phyloP scores from a whole-genome alignment of 2,888 invertebrate species.

The Drosophila histrio region DNA sequence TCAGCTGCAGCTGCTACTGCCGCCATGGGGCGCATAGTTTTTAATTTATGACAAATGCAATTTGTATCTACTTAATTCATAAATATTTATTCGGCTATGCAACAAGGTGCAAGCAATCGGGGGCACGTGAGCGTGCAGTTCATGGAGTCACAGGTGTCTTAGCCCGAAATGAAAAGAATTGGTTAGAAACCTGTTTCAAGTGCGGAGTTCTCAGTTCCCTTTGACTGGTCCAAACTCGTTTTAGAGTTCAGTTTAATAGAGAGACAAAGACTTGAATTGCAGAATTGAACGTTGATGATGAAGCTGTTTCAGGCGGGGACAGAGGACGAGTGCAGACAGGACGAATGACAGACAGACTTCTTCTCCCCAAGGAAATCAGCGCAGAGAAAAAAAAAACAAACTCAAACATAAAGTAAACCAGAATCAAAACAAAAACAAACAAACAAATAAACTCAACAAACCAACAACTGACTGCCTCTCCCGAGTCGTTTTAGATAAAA shows the following conservation, averaged over 20 bases:
- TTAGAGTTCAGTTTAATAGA: constrained; percentile 44
- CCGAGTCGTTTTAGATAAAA: constrained; percentile 9
- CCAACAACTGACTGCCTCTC: constrained; percentile 19
- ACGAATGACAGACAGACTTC: constrained; percentile 30
- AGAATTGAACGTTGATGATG: constrained; percentile 12
- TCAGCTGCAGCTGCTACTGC: constrained; percentile 29
- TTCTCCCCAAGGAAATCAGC: constrained; percentile 70
- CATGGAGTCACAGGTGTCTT: constrained; percentile 50
- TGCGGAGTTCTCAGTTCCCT: constrained; percentile 19
- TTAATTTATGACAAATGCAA: constrained; percentile 62
- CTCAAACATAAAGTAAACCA: constrained; percentile 51
- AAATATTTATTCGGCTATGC: constrained; percentile 58
- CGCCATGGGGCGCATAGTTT: constrained; percentile 36
- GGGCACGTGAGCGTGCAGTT: constrained; percentile 61
- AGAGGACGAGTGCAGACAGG: constrained; percentile 24
- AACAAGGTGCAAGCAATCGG: constrained; percentile 31
- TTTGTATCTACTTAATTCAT: constrained; percentile 69
- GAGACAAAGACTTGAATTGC: constrained; percentile 48
- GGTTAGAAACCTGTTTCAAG: constrained; percentile 44
- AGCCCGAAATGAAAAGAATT: constrained; percentile 7
- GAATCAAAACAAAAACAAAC: constrained; percentile 70
- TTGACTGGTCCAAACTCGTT: constrained; percentile 53
- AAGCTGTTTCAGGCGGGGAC: constrained; percentile 40
- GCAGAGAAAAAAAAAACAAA: constrained; percentile 47
- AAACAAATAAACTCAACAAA: constrained; percentile 34